Evolutionary conservation across 2,888 invertebrate genomes (phyloP), one percentile per base, ranked within the genome.

Genomic region (Tetragnatha montana): DNA sequence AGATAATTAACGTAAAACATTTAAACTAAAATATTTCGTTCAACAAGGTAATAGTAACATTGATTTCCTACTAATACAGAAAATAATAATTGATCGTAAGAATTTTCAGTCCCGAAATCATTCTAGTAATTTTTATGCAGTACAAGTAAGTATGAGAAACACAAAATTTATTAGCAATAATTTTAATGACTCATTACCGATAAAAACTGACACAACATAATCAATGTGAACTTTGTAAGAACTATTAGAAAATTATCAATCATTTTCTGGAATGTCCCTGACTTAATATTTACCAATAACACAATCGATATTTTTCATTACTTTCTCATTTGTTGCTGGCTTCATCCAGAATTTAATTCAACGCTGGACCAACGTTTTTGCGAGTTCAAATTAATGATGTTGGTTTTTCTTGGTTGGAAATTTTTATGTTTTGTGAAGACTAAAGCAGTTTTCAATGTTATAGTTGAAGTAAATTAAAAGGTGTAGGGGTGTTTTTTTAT

Each of bases 271-370:
- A 47, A 50, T n/a, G n/a, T 75, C 75, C 10, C 47, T 49, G 49
- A 75, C 75, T 49, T 75, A 49, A 75, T 75, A 75, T 75, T 75
- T 75, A 75, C 75, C 75, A 49, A 75, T 75, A 50, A 8, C n/a
- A n/a, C 10, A n/a, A 50, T 75, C 75, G 75, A 75, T 75, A 75
- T 75, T 75, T 75, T 75, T 47, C 47, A 75, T 75, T 75, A 75
- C 49, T 49, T 8, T 49, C n/a, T 8, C 50, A 47, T 19, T 75
- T 75, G 14, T 75, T 19, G 60, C 8, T 60, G 17, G 60, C 60
- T 60, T 60, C 10, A 60, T 60, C 17, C 60, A 17, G 60, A 60
- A 60, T 17, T 60, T 60, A 17, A 60, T 60, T 60, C 60, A 60
- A 17, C 17, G 60, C 14, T 8, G 60, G 10, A 10, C 35, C 35